These are phyloP conservation scores for Aplysina aerophoba DNA, from an alignment of 37 sponge, comb jelly and placozoan species.

Conservation along the genomic window DNA sequence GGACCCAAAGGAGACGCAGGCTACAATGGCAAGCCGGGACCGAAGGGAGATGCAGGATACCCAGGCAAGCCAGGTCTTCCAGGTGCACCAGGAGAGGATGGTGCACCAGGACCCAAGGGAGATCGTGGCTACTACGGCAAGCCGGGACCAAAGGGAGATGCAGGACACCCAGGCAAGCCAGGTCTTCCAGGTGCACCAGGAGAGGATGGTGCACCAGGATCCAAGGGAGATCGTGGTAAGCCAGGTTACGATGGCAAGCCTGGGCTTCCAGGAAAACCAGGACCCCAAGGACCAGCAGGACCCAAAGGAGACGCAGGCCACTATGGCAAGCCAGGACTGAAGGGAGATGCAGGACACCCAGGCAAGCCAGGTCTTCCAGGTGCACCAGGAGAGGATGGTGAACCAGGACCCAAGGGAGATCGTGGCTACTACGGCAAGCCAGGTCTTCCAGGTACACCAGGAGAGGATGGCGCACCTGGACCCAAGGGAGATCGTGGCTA, in stretches of 20 bases:
- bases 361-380: not conserved
- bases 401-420: not conserved
- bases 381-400: not conserved
- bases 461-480: not conserved
- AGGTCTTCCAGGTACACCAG: conserved; percentile 3
- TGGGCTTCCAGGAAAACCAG: not conserved
- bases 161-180: not conserved
- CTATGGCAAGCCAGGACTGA: too few relatives aligned
- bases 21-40: not conserved
- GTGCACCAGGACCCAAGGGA: not conserved
- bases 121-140: not conserved
- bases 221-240: too few relatives aligned
- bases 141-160: not conserved
- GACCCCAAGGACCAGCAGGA: not conserved
- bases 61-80: conserved; percentile 1
- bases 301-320: not conserved
- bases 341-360: not conserved
- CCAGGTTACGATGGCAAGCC: too few relatives aligned
- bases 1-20: not conserved
- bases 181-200: not conserved
- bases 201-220: not conserved
- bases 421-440: not conserved
- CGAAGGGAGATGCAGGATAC: not conserved
- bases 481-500: not conserved
- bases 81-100: conserved; percentile 6